A percentile compares a stretch with the other conserved stretches of the same genome.
Evolutionary conservation across 1,140 invertebrate genomes (phyloP).

Genomic region (Hydropsyche tenuis): DNA sequence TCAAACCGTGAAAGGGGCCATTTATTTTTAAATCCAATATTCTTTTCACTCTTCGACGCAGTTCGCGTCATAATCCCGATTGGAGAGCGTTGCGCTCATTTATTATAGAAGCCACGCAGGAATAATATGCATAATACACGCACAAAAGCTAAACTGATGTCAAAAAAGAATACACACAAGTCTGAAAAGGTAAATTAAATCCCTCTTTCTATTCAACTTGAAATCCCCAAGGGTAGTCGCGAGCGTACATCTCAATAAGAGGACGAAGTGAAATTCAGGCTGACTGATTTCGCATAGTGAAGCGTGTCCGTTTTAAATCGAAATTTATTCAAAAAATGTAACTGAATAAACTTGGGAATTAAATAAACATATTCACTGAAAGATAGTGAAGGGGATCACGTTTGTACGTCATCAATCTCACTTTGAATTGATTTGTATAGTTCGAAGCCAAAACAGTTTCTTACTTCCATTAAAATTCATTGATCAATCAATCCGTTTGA

Average conservation of each 20-base stretch:
- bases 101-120: slow-evolving; percentile 1
- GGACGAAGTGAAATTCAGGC: slow-evolving; percentile 25
- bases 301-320: slow-evolving; percentile 27
- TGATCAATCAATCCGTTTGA: too few relatives aligned
- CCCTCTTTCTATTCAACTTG: slow-evolving; percentile 21
- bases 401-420: too few relatives aligned
- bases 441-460: too few relatives aligned
- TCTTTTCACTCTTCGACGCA: too few relatives aligned
- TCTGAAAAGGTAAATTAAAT: slow-evolving; percentile 34
- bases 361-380: too few relatives aligned
- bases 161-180: slow-evolving; percentile 26
- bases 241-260: slow-evolving; percentile 20
- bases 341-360: too few relatives aligned
- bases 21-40: too few relatives aligned
- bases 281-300: slow-evolving; percentile 29
- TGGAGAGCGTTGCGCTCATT: background rate
- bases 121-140: slow-evolving; percentile 14
- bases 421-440: too few relatives aligned
- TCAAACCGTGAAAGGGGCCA: too few relatives aligned
- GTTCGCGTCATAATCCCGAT: background rate
- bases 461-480: too few relatives aligned
- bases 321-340: slow-evolving; percentile 16
- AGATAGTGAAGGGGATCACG: too few relatives aligned
- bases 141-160: background rate
- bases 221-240: background rate